A percentile compares a stretch with the other conserved stretches of the same genome.
These are phyloP conservation scores for Atherix ibis DNA, from an alignment of 2,888 invertebrate genomes.

Conservation along the genomic window DNA sequence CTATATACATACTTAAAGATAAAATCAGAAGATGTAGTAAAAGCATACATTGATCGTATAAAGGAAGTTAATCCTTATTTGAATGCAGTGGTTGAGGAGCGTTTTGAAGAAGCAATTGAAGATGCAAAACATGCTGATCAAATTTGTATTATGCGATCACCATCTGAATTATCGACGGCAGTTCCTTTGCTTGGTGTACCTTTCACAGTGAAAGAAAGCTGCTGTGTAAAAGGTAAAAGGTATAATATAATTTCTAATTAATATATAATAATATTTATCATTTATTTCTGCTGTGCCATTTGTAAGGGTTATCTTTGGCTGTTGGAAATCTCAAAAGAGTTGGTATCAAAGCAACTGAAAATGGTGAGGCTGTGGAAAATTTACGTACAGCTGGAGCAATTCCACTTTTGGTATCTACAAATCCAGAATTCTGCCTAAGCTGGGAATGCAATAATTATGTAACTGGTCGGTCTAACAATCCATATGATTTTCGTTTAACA, in stretches of 20 bases:
- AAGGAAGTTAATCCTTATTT: constrained; percentile 46
- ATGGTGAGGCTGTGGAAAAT: constrained; percentile 50
- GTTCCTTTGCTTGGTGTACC: constrained; percentile 68
- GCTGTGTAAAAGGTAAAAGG: constrained; percentile 50
- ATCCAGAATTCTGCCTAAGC: constrained; percentile 77
- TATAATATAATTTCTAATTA: too few relatives aligned
- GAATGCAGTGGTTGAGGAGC: constrained; percentile 52
- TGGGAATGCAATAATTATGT: constrained; percentile 71
- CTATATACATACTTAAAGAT: too few relatives aligned
- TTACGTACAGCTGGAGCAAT: constrained; percentile 61
- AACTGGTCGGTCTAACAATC: constrained; percentile 66
- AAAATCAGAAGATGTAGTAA: constrained; percentile 41
- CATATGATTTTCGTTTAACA: constrained; percentile 57
- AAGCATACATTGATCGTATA: constrained; percentile 46
- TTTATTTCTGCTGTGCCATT: too few relatives aligned
- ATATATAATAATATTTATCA: too few relatives aligned
- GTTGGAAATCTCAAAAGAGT: constrained; percentile 44
- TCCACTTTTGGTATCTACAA: constrained; percentile 66
- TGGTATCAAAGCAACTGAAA: constrained; percentile 37
- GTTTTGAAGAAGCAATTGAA: constrained; percentile 44
- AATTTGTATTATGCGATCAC: constrained; percentile 16
- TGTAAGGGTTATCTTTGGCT: constrained; percentile 51
- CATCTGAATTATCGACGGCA: constrained; percentile 27
- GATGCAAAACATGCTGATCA: constrained; percentile 47
- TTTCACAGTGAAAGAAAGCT: constrained; percentile 66